These are phyloP conservation scores for Drosophila imparisetae DNA, from an alignment of 2,888 invertebrate species.

Conservation along the genomic window DNA sequence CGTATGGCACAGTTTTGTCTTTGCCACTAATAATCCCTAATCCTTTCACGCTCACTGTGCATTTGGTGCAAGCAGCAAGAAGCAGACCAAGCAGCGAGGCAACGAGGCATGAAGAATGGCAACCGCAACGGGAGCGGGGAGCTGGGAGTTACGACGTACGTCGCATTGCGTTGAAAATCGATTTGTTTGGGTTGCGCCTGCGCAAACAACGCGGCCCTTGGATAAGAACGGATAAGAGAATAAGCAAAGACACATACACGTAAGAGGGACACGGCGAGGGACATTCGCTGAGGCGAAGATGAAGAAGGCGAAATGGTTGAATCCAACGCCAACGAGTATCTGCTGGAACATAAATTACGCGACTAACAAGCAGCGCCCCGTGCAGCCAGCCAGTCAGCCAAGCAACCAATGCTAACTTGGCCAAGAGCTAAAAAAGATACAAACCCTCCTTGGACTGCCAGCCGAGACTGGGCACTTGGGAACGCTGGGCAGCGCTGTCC, in stretches of 20 bases:
- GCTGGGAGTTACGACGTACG: constrained; percentile 51
- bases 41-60: constrained; percentile 83
- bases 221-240: constrained; percentile 80
- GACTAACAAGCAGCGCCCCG: constrained; percentile 83
- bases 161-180: constrained; percentile 84
- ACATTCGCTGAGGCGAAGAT: constrained; percentile 4
- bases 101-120: constrained; percentile 36
- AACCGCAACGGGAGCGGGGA: constrained; percentile 14
- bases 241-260: constrained; percentile 72
- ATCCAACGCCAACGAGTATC: constrained; percentile 82
- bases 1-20: constrained; percentile 48
- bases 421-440: constrained; percentile 72
- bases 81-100: constrained; percentile 10
- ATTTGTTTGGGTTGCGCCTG: constrained; percentile 84
- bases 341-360: constrained; percentile 83
- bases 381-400: constrained; percentile 49
- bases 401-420: constrained; percentile 52
- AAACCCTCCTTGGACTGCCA: constrained; percentile 38
- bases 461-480: constrained; percentile 57
- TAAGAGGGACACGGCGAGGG: constrained; percentile 38
- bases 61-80: constrained; percentile 56
- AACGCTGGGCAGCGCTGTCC: constrained; percentile 36
- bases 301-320: constrained; percentile 44
- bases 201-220: constrained; percentile 81
- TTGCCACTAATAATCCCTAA: constrained; percentile 79